These are phyloP conservation scores for Anguilla obscura DNA, from an alignment of 2,797 vertebrate genomes.

Conservation along the genomic window DNA sequence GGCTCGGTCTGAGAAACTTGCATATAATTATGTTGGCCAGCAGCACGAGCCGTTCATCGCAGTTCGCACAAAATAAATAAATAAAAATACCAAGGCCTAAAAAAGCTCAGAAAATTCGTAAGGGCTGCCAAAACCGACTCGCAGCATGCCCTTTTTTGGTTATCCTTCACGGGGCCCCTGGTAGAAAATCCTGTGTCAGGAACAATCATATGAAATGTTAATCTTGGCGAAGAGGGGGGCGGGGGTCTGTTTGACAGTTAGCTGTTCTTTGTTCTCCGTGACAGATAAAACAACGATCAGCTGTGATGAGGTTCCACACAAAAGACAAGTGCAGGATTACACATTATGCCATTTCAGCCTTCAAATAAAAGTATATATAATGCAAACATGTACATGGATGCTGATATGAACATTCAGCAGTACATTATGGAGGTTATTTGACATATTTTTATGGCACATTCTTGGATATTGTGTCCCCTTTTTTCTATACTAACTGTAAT, in stretches of 20 bases:
- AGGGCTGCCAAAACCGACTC: conserved; percentile 76
- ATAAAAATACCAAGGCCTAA: conserved; percentile 70
- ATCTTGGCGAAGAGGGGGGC: conserved; percentile 65
- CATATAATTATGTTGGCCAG: conserved; percentile 76
- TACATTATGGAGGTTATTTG: neutral
- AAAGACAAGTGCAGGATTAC: conserved; percentile 16
- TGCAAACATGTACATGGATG: neutral
- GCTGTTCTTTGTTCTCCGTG: conserved; percentile 30
- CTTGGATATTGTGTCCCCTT: neutral
- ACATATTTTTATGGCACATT: neutral
- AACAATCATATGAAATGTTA: conserved; percentile 85
- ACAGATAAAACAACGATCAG: conserved; percentile 39
- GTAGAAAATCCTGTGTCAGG: conserved; percentile 85
- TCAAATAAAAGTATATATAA: conserved; percentile 5
- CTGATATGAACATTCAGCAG: neutral
- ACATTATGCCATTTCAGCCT: neutral
- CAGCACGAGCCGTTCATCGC: conserved; percentile 76
- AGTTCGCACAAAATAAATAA: conserved; percentile 40
- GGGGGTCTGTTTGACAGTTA: conserved; percentile 41
- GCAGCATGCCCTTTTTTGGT: conserved; percentile 85
- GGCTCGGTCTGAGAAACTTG: conserved; percentile 70
- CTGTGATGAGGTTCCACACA: conserved; percentile 21
- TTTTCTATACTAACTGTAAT: neutral
- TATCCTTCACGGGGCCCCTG: conserved; percentile 82
- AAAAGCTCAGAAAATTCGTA: conserved; percentile 70